Percentiles rank a stretch among this genome's conserved stretches.
phyloP scores from a whole-genome alignment of 2,113 vertebrate genomes.

The Forbesichthys papilliferus region DNA sequence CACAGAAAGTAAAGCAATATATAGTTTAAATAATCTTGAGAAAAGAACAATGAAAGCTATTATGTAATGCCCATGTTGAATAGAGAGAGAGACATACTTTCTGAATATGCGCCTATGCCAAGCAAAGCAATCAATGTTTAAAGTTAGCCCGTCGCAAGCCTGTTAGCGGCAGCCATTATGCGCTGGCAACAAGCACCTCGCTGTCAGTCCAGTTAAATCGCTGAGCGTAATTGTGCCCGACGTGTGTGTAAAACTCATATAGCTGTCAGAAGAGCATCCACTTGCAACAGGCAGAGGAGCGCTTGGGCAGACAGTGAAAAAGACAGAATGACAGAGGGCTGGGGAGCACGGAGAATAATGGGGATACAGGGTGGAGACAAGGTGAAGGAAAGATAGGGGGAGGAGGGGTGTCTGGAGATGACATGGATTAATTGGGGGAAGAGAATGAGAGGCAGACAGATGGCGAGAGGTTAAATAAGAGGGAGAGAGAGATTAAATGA shows the following conservation, averaged over 20 bases:
- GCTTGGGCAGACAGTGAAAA: conserved; percentile 31
- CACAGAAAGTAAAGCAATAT: too few species aligned
- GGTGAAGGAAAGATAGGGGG: conserved; percentile 21
- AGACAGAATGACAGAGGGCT: conserved; percentile 42
- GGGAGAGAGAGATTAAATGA: background rate
- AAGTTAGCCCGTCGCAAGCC: background rate
- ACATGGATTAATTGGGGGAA: conserved; percentile 42
- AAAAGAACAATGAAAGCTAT: too few species aligned
- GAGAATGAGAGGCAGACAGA: background rate
- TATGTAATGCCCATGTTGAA: too few species aligned
- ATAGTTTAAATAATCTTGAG: too few species aligned
- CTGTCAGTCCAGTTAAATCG: conserved; percentile 45
- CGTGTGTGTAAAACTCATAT: conserved; percentile 41
- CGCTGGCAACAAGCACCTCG: background rate
- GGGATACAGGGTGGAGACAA: conserved; percentile 28
- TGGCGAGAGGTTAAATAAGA: background rate
- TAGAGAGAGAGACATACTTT: too few species aligned
- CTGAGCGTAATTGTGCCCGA: conserved; percentile 30
- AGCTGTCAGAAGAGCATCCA: conserved; percentile 37
- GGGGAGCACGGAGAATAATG: conserved; percentile 30
- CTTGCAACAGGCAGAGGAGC: background rate
- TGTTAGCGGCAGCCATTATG: conserved; percentile 31
- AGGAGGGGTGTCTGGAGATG: conserved; percentile 2
- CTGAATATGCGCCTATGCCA: too few species aligned
- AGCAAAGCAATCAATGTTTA: background rate